Conservation (phyloP, 2,888 invertebrate genomes). For the Entomobrya proxima region DNA sequence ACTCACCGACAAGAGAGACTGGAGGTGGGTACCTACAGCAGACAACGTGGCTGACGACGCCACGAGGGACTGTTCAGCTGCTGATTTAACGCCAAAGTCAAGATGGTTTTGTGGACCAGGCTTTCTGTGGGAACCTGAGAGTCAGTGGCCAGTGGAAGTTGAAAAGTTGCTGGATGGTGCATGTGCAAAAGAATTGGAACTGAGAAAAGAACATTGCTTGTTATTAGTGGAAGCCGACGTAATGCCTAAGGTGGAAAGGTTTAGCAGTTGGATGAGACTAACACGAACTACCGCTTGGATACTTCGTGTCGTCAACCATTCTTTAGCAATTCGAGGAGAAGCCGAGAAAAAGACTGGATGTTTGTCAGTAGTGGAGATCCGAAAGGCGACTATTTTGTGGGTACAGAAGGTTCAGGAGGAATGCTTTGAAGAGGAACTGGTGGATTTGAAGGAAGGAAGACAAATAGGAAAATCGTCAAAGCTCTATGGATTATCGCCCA, state of each 20-base stretch:
- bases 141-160: conserved; percentile 41
- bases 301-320: background rate
- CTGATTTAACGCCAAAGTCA: background rate
- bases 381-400: background rate
- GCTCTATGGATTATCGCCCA: background rate
- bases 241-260: too few relatives aligned
- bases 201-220: background rate
- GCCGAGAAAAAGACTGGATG: background rate
- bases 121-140: background rate
- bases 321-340: background rate
- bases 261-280: background rate
- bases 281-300: background rate
- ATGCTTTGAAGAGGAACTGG: background rate
- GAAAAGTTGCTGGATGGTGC: conserved; percentile 65
- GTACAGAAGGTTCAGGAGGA: background rate
- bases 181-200: conserved; percentile 60
- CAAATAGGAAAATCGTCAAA: background rate
- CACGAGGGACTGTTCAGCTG: background rate
- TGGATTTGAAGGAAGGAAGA: background rate
- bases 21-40: conserved; percentile 47
- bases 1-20: conserved; percentile 13
- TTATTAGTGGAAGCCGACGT: background rate
- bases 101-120: background rate
- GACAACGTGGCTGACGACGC: background rate
- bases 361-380: background rate